Base-by-base conservation (phyloP, 2,113 vertebrate genomes). In the Syngnathoides biaculeatus region DNA sequence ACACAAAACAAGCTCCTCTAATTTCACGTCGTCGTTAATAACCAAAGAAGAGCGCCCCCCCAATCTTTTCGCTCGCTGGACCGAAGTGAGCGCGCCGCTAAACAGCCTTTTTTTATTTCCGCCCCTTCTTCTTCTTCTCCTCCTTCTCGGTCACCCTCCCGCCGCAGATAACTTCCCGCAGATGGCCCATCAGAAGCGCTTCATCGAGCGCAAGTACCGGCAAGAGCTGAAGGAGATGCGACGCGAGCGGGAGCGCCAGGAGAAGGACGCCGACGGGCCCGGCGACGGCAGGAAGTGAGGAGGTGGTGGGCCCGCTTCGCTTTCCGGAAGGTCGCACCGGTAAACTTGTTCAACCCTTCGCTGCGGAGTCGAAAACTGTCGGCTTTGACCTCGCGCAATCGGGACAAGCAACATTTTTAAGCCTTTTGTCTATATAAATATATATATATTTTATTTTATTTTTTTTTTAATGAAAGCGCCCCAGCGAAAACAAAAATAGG, bases 121-220 rank as follows among this genome's bases (percentile, higher is more conserved):
- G 13, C 1, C 17, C 7, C 79, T 72, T 80, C 65, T 82, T 74
- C 77, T 75, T 70, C 69, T 74, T 68, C 48, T 71, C 48, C 64
- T 71, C 64, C 48, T 26, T 53, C 59, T 43, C 27, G 48, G 65
- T 80, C 74, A 70, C 64, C 74, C 74, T 62, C 59, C 79, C 56
- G 30, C 57, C 53, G 89, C 93, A 99, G 97, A 99, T 95, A 99
- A 99, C 93, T 99, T 99, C 89, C 97, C 97, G 85, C 97, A 99
- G 94, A 99, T 99, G 97, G 96, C 97, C 86, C 96, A 99, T 95
- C 97, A 99, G 95, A 99, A 99, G 89, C 97, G 97, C 84, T 99
- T 99, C 95, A 99, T 99, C 88, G 97, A 99, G 92, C 94, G 97
- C 85, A 99, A 99, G 83, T 99, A 99, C 92, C 88, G 96, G 70